Conservation (phyloP, 2,888 invertebrate genomes). For the Gortyna flavago region DNA sequence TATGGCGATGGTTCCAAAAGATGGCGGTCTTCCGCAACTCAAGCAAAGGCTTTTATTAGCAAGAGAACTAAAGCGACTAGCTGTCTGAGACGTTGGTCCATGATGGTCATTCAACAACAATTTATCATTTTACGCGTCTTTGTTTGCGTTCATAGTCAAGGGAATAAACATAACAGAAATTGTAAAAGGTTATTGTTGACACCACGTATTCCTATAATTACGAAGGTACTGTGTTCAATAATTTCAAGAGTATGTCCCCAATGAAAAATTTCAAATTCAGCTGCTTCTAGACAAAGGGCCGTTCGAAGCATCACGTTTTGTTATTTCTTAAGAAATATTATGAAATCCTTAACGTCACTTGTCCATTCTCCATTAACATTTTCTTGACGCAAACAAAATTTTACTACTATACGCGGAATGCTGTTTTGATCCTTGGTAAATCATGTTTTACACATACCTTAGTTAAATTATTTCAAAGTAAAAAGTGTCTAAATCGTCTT, state of each 20-base stretch:
- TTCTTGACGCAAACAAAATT: background rate
- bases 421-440: background rate
- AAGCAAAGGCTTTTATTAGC: background rate
- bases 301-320: conserved; percentile 25
- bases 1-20: background rate
- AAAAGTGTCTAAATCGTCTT: background rate
- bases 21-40: conserved; percentile 6
- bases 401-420: background rate
- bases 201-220: conserved; percentile 46
- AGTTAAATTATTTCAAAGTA: background rate
- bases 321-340: conserved; percentile 17
- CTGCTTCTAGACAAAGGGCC: conserved; percentile 38
- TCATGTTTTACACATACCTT: background rate
- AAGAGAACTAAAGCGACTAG: background rate
- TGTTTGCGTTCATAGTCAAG: conserved; percentile 33
- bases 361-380: conserved; percentile 1
- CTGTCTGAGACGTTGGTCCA: background rate
- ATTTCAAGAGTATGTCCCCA: conserved; percentile 26
- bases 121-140: conserved; percentile 47
- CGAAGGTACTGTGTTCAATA: conserved; percentile 38
- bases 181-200: conserved; percentile 44
- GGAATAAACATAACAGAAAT: conserved; percentile 21
- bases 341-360: conserved; percentile 26
- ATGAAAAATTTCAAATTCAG: conserved; percentile 41
- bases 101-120: conserved; percentile 25